phyloP scores from a whole-genome alignment of 2,113 vertebrate genomes.

The Prunella himalayana region DNA sequence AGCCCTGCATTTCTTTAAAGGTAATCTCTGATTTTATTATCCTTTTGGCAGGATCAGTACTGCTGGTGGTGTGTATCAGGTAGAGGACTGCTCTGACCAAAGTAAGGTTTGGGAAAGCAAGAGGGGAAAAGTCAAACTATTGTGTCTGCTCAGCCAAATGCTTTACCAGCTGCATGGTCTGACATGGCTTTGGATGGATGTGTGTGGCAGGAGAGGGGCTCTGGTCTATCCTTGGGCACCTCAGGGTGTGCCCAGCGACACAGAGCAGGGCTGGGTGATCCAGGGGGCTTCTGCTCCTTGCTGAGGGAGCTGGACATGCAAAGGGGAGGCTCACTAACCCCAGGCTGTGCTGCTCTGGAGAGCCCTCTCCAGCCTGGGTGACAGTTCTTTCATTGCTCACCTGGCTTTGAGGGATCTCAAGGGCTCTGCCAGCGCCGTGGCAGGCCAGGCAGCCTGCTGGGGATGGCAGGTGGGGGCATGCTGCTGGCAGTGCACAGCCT shows the following conservation, averaged over 20 bases:
- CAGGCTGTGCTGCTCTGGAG: background rate
- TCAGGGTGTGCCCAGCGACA: background rate
- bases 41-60: background rate
- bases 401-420: background rate
- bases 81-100: background rate
- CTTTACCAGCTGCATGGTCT: background rate
- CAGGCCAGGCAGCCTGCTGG: background rate
- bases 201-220: background rate
- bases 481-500: background rate
- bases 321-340: fast-evolving
- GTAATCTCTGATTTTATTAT: background rate
- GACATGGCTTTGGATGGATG: fast-evolving
- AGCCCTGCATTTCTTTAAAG: background rate
- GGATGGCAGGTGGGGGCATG: background rate
- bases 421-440: background rate
- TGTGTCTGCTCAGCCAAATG: background rate
- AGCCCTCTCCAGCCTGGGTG: background rate
- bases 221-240: background rate
- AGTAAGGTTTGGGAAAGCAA: background rate
- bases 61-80: background rate
- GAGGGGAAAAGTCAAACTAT: background rate
- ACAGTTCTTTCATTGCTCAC: background rate
- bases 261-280: background rate
- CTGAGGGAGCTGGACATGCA: fast-evolving
- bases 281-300: background rate